A percentile compares a stretch with the other conserved stretches of the same genome.
Evolutionary conservation across 2,113 vertebrate genomes (phyloP).

Genomic region (Prionailurus viverrinus): DNA sequence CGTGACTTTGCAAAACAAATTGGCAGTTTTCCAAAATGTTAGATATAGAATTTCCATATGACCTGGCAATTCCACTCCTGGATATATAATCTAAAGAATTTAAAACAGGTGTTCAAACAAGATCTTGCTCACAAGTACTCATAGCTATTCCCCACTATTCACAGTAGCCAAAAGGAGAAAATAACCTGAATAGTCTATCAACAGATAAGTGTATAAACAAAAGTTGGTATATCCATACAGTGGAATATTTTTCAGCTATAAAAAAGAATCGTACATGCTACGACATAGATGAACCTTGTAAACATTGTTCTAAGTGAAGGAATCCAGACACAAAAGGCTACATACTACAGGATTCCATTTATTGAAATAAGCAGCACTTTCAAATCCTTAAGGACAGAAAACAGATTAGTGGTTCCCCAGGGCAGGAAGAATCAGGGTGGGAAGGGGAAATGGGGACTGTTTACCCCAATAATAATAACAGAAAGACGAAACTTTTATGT

Average conservation of each 20-base stretch:
- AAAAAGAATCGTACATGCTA: not conserved
- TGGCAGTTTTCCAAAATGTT: not conserved
- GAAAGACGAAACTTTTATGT: not conserved
- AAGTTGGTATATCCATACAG: not conserved
- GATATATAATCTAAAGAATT: not conserved
- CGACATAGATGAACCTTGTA: not conserved
- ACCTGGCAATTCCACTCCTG: not conserved
- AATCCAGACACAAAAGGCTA: not conserved
- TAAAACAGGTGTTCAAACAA: not conserved
- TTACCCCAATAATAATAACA: not conserved
- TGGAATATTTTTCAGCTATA: not conserved
- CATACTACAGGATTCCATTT: not conserved
- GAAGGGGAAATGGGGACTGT: not conserved
- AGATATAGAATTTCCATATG: not conserved
- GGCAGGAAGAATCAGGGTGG: not conserved
- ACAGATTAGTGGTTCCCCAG: not conserved
- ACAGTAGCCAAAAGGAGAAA: not conserved
- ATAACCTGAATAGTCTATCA: not conserved
- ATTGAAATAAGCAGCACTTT: not conserved
- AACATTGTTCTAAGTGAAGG: not conserved
- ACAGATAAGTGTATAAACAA: not conserved
- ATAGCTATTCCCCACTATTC: not conserved
- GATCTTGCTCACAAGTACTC: not conserved
- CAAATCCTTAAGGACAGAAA: not conserved
- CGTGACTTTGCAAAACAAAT: not conserved